Percentiles rank a stretch among this genome's conserved stretches.
Evolutionary conservation across 2,797 vertebrate species (phyloP).

Genomic region (Brotogeris chrysoptera): DNA sequence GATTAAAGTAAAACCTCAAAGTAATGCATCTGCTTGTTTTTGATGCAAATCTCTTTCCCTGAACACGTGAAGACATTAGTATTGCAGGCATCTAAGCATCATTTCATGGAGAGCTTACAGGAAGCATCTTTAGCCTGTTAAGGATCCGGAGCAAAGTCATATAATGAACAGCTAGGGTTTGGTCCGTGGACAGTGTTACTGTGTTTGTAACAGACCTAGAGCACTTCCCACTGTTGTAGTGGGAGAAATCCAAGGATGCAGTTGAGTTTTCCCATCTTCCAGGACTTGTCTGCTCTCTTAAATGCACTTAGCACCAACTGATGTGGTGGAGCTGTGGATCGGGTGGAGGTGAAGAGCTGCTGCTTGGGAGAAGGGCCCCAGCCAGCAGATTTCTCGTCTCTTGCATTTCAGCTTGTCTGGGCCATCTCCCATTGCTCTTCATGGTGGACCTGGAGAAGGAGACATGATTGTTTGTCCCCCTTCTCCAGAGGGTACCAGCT

Average conservation of each 20-base stretch:
- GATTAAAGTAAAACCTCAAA: background rate
- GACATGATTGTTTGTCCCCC: rapidly evolving
- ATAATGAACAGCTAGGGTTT: background rate
- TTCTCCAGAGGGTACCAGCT: background rate
- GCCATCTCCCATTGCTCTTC: background rate
- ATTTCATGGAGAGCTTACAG: background rate
- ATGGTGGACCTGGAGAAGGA: background rate
- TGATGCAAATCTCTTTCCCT: background rate
- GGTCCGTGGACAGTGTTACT: background rate
- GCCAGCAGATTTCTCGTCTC: background rate
- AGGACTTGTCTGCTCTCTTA: background rate
- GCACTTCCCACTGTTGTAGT: background rate
- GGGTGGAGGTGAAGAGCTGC: background rate
- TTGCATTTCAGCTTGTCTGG: background rate
- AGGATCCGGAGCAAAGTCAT: background rate
- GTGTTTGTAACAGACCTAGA: background rate
- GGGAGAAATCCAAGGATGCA: background rate
- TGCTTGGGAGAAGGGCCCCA: background rate
- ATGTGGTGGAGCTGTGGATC: background rate
- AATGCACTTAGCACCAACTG: background rate
- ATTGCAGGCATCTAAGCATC: background rate
- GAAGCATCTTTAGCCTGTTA: background rate
- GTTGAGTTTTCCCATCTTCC: background rate
- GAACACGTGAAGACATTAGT: background rate
- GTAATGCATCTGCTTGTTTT: background rate